Base-by-base conservation (phyloP, 23 tunicate species). In the Trididemnum clinides region DNA sequence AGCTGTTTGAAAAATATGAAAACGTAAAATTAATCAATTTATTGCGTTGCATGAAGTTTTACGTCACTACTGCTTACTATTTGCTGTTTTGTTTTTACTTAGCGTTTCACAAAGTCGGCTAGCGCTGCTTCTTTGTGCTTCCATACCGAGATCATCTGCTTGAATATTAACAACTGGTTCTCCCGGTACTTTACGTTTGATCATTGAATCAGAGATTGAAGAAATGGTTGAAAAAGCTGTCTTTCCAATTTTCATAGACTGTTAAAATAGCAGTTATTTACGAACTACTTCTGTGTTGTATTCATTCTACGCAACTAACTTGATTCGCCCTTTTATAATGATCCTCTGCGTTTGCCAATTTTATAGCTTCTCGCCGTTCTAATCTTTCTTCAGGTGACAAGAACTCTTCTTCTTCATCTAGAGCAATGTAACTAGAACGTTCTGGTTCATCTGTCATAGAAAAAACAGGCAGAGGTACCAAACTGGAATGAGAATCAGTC, bases 331-430 rank as follows among this genome's bases (percentile, higher is more conserved):
- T 83, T 20, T 65, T 76, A 34, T 80, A 65, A 66, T 83, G 90
- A 19, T 57, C 39, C 50, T 70, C 65, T 1, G 73, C 62, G 22
- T 64, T 35, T 33, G 51, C n/a, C 1, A 18, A 5, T 75, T 59
- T 72, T 28, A 73, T 51, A 0, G 19, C 39, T 50, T 81, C 33
- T 31, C 96, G 72, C 39, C 81, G 26, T 71, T 86, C 90, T 1
- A 73, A 29, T 51, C 96, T 39, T 44, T 91, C 96, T 59, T 91
- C 90, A 1, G 96, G 96, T 22, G 96, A 91, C 54, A 91, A 75
- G 36, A n/a, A 91, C 1, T 82, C 77, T 64, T 91, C 96, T 39
- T 91, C 90, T 28, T 82, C 87, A 75, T 91, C 88, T 1, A 91
- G 62, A 28, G 82, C 29, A 29, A 34, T 77, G 57, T 77, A 77